phyloP scores from a whole-genome alignment of 2,797 vertebrate genomes.

The Tadarida brasiliensis region DNA sequence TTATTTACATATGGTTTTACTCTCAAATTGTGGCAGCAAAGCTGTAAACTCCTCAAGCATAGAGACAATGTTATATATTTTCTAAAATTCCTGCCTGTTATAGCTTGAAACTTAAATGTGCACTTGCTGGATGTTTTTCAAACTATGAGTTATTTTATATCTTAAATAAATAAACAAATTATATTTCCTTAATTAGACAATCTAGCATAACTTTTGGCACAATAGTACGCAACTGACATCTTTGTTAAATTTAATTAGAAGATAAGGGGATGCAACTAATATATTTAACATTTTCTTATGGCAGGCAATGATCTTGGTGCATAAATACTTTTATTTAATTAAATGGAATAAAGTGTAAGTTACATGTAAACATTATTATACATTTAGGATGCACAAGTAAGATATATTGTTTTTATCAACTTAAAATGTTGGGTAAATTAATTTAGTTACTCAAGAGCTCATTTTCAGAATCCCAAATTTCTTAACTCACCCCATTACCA shows the following conservation, averaged over 20 bases:
- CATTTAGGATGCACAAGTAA: constrained; percentile 49
- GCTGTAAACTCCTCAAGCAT: background rate
- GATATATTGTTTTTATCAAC: constrained; percentile 51
- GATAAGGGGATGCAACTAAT: constrained; percentile 26
- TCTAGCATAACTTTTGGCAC: constrained; percentile 35
- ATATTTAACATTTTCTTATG: constrained; percentile 26
- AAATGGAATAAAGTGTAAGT: constrained; percentile 50
- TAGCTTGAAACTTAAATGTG: constrained; percentile 6
- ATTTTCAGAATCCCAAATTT: constrained; percentile 66
- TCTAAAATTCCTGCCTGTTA: background rate
- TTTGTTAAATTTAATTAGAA: constrained; percentile 62
- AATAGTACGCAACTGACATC: constrained; percentile 36
- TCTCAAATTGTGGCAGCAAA: constrained; percentile 44
- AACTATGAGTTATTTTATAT: background rate
- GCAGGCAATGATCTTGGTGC: constrained; percentile 22
- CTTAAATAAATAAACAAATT: constrained; percentile 61
- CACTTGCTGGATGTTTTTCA: constrained; percentile 1
- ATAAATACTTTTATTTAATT: constrained; percentile 69
- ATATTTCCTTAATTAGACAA: constrained; percentile 44
- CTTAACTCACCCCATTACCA: background rate
- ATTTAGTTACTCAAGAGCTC: constrained; percentile 36
- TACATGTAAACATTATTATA: constrained; percentile 57
- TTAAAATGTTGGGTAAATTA: constrained; percentile 65
- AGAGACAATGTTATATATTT: background rate
- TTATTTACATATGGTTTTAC: background rate